phyloP scores from a whole-genome alignment of 2,888 invertebrate genomes.

The Cheilosia scutellata region DNA sequence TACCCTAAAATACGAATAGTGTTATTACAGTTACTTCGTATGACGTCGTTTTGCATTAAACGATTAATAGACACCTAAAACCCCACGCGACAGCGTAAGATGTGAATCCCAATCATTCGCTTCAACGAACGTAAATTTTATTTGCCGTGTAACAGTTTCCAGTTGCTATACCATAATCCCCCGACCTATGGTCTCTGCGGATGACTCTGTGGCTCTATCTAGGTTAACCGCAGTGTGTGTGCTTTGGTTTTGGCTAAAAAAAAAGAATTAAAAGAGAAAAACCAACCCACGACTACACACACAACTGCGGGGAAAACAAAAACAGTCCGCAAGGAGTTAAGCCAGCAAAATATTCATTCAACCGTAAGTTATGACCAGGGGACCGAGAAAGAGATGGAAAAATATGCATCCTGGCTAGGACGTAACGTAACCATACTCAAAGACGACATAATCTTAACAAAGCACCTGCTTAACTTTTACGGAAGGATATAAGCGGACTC shows the following conservation, averaged over 20 bases:
- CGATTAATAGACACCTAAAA: slow-evolving; percentile 32
- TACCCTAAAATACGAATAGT: too few relatives aligned
- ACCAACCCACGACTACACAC: slow-evolving; percentile 7
- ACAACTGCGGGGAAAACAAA: slow-evolving; percentile 5
- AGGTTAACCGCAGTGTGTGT: slow-evolving; percentile 59
- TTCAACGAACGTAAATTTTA: slow-evolving; percentile 50
- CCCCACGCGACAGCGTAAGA: background rate
- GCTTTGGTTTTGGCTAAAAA: slow-evolving; percentile 7
- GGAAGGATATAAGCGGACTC: slow-evolving; percentile 44
- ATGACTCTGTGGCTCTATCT: slow-evolving; percentile 26
- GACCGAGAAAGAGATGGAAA: slow-evolving; percentile 15
- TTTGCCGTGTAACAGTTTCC: slow-evolving; percentile 55
- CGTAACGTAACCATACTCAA: slow-evolving; percentile 40
- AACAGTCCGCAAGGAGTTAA: slow-evolving; percentile 1
- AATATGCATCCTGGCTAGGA: slow-evolving; percentile 41
- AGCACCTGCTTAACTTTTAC: slow-evolving; percentile 68
- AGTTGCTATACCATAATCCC: slow-evolving; percentile 42
- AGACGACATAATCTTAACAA: slow-evolving; percentile 61
- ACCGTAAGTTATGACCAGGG: slow-evolving; percentile 44
- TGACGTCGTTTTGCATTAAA: slow-evolving; percentile 38
- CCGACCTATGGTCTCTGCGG: slow-evolving; percentile 31
- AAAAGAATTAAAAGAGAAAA: slow-evolving; percentile 5
- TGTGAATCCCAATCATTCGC: slow-evolving; percentile 54
- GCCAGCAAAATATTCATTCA: slow-evolving; percentile 52
- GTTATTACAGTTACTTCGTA: background rate